Conservation (phyloP, 2,113 vertebrate genomes). For the Coracopsis vasa region DNA sequence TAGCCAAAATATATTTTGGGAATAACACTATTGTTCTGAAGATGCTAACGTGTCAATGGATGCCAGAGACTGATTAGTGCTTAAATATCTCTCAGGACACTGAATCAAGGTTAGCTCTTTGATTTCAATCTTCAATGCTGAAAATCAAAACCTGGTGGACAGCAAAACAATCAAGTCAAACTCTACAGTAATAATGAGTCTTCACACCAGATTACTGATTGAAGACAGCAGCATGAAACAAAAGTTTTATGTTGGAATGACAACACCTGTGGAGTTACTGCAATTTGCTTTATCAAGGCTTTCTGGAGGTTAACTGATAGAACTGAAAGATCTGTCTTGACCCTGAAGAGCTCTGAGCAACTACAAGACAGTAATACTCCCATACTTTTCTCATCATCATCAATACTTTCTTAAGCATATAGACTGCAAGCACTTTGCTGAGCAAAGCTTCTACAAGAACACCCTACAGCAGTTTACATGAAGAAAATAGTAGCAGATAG, state of each 20-base stretch:
- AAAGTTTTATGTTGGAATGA: background rate
- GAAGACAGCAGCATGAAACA: background rate
- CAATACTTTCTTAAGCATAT: background rate
- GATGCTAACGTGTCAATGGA: background rate
- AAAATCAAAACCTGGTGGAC: background rate
- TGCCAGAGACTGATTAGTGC: background rate
- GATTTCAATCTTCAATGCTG: background rate
- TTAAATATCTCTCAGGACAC: background rate
- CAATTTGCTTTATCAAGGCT: background rate
- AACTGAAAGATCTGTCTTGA: background rate
- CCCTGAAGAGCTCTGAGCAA: background rate
- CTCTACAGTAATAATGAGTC: background rate
- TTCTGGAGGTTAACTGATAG: background rate
- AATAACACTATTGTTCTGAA: background rate
- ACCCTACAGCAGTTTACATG: background rate
- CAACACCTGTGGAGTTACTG: background rate
- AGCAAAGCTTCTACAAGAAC: background rate
- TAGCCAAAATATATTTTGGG: background rate
- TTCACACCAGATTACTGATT: background rate
- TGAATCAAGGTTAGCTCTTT: background rate
- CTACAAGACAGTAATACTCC: background rate
- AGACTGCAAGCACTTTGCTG: background rate
- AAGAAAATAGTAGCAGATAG: background rate
- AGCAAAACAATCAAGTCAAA: background rate
- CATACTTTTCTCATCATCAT: background rate